Evolutionary conservation across 2,113 vertebrate species (phyloP).

Genomic region (Danio rerio): GRCz12tu NC_133198.1:29150001-29150500

Average conservation of each 20-base stretch:
- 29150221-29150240: conserved; percentile 58
- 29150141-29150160: conserved; percentile 58
- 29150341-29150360: conserved; percentile 70
- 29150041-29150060: conserved; percentile 67
- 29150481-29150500: conserved; percentile 57
- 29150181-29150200: conserved; percentile 61
- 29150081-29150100: conserved; percentile 55
- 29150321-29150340: conserved; percentile 76
- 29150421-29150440: conserved; percentile 72
- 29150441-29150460: conserved; percentile 46
- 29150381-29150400: conserved; percentile 67
- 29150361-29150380: conserved; percentile 58
- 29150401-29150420: conserved; percentile 67
- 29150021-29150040: conserved; percentile 77
- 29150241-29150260: conserved; percentile 73
- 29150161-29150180: conserved; percentile 63
- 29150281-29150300: conserved; percentile 70
- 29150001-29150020: conserved; percentile 92
- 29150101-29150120: conserved; percentile 51
- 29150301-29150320: conserved; percentile 63
- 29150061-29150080: conserved; percentile 68
- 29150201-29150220: conserved; percentile 59
- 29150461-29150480: conserved; percentile 47
- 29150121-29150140: conserved; percentile 53
- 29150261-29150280: conserved; percentile 64